phyloP scores from a whole-genome alignment of 2,888 invertebrate species.

The Sminthurinus aureus region DNA sequence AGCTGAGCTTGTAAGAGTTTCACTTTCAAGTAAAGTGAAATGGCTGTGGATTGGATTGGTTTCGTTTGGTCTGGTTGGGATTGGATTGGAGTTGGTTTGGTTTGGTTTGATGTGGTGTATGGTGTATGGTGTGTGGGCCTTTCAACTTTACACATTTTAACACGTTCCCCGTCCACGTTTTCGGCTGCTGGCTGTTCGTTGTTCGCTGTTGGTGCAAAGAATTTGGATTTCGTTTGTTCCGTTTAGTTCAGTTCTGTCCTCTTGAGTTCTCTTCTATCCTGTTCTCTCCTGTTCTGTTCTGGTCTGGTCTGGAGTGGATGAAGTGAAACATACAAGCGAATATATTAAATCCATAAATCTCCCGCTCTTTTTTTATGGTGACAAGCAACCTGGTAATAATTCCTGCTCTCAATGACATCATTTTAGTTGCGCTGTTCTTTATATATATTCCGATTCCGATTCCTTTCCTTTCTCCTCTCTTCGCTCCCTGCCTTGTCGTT shows the following conservation, averaged over 20 bases:
- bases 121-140: not conserved
- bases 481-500: too few species aligned
- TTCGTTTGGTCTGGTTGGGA: not conserved
- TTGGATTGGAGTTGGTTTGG: not conserved
- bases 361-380: constrained; percentile 43
- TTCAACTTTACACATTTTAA: constrained; percentile 7
- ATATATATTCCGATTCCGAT: too few species aligned
- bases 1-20: not conserved
- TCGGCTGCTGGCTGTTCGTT: not conserved
- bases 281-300: not conserved
- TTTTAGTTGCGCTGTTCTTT: constrained; percentile 44
- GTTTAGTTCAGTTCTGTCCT: not conserved
- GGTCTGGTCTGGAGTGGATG: constrained; percentile 33
- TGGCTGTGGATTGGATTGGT: not conserved
- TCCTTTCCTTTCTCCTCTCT: too few species aligned
- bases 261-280: not conserved
- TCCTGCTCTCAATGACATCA: constrained; percentile 48
- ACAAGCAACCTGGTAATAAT: constrained; percentile 46
- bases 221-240: too few species aligned
- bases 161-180: not conserved
- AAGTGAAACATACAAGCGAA: constrained; percentile 46
- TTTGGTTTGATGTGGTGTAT: not conserved
- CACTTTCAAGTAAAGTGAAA: too few species aligned
- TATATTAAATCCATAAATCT: constrained; percentile 50
- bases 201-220: not conserved